Base-by-base conservation (phyloP, 2,888 invertebrate species). In the Gortyna flavago region DNA sequence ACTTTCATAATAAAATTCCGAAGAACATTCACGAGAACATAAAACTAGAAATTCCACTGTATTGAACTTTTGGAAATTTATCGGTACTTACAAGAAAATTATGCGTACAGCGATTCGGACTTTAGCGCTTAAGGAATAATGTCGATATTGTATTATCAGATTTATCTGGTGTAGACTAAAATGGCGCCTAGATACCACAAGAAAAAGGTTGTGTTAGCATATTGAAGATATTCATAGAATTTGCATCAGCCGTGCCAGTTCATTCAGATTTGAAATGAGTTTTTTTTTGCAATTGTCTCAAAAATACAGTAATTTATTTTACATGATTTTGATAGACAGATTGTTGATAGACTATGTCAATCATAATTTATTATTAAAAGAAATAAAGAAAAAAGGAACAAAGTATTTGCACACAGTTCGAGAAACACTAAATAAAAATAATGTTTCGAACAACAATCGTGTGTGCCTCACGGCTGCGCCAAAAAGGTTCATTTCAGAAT, bases 61-160 rank as follows among this genome's bases (percentile, higher is more conserved):
- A 84, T 74, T 81, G 80, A 73, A 84, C 61, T 84, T 81, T 72
- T 0, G 61, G 7, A 66, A 67, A 81, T 80, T 81, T 84, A 81
- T 84, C n/a, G 61, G 61, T 74, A 35, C 69, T 81, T 70, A 61
- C 8, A 67, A n/a, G n/a, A 32, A 80, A 69, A 25, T 66, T 25
- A 79, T 61, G 48, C 57, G 21, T 66, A 69, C 0, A 70, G 84
- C 8, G 32, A 74, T 67, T 74, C 18, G 44, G 74, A 80, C 81
- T 80, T 80, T 74, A 82, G 9, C 2, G 51, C 25, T 38, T 29
- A 13, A 35, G 48, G 51, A 80, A 82, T 82, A 84, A 74, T 57
- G 81, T 84, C 7, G 38, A 67, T 70, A 51, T 83, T 85, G 83
- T 76, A 61, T 13, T 84, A 72, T 8, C 59, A 64, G 64, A 51